Percentiles rank a stretch among this genome's conserved stretches.
Evolutionary conservation across 2,113 vertebrate species (phyloP).

Genomic region (Plecturocebus donacophilus): DNA sequence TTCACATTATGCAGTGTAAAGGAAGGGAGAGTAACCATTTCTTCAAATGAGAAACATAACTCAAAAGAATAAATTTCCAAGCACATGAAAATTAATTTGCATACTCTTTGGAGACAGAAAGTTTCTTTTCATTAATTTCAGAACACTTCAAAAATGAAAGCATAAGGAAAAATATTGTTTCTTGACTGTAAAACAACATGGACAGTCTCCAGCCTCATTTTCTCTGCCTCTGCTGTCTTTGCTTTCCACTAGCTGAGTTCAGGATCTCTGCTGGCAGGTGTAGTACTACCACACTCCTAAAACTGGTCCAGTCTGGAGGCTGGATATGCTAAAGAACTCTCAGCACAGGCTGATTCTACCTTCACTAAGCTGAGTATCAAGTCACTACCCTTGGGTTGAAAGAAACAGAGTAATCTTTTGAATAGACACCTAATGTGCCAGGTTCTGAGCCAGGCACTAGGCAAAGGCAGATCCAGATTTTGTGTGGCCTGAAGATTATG

Average conservation of each 20-base stretch:
- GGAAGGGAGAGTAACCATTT: constrained; percentile 33
- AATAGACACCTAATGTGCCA: background rate
- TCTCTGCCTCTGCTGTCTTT: background rate
- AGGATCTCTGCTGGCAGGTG: background rate
- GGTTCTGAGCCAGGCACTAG: background rate
- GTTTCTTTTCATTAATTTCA: constrained; percentile 57
- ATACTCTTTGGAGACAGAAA: constrained; percentile 15
- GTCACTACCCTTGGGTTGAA: background rate
- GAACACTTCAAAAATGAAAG: background rate
- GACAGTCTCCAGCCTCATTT: background rate
- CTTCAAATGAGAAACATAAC: constrained; percentile 55
- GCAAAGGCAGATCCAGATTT: background rate
- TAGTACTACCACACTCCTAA: background rate
- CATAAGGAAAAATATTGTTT: constrained; percentile 33
- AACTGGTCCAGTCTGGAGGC: background rate
- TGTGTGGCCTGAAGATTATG: background rate
- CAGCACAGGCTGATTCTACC: background rate
- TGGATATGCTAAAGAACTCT: background rate
- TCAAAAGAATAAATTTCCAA: constrained; percentile 48
- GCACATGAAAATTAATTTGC: constrained; percentile 49
- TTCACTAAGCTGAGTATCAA: background rate
- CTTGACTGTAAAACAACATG: constrained; percentile 11
- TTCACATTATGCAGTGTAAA: constrained; percentile 57
- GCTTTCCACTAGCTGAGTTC: background rate
- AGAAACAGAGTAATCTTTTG: background rate